These are phyloP conservation scores for Thumatha senex DNA, from an alignment of 2,888 invertebrate genomes.

Conservation along the genomic window DNA sequence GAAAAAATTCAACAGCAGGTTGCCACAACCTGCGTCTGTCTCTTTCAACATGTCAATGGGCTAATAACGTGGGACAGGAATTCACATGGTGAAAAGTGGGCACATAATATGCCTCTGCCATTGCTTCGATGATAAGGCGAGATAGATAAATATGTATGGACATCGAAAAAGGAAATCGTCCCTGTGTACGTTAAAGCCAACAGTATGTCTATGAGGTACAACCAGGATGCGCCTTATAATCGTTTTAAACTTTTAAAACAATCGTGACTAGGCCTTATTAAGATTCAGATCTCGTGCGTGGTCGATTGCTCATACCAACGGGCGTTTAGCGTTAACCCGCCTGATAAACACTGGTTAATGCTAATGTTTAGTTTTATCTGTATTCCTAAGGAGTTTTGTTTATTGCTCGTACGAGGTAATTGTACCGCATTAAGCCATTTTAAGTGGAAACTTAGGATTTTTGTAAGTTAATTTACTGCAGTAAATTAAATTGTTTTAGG, in stretches of 20 bases:
- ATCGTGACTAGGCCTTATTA: slow-evolving; percentile 76
- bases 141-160: too few relatives aligned
- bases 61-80: too few relatives aligned
- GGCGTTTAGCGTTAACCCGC: slow-evolving; percentile 29
- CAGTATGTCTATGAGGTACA: not conserved
- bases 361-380: slow-evolving; percentile 43
- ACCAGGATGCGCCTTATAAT: slow-evolving; percentile 41
- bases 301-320: slow-evolving; percentile 71
- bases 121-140: too few relatives aligned
- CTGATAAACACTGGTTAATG: slow-evolving; percentile 43
- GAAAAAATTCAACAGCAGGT: too few relatives aligned
- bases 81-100: too few relatives aligned
- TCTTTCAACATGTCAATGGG: too few relatives aligned
- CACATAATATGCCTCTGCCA: too few relatives aligned
- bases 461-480: slow-evolving; percentile 21
- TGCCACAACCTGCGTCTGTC: too few relatives aligned
- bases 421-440: slow-evolving; percentile 34
- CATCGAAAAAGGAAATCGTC: slow-evolving; percentile 17
- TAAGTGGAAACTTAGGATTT: slow-evolving; percentile 20
- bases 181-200: slow-evolving; percentile 10
- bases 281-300: slow-evolving; percentile 71
- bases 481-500: slow-evolving; percentile 7
- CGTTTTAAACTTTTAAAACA: slow-evolving; percentile 44
- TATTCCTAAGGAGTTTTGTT: slow-evolving; percentile 40
- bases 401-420: slow-evolving; percentile 32